Conservation (phyloP, 2,113 vertebrate genomes). For the Anoplopoma fimbria region DNA sequence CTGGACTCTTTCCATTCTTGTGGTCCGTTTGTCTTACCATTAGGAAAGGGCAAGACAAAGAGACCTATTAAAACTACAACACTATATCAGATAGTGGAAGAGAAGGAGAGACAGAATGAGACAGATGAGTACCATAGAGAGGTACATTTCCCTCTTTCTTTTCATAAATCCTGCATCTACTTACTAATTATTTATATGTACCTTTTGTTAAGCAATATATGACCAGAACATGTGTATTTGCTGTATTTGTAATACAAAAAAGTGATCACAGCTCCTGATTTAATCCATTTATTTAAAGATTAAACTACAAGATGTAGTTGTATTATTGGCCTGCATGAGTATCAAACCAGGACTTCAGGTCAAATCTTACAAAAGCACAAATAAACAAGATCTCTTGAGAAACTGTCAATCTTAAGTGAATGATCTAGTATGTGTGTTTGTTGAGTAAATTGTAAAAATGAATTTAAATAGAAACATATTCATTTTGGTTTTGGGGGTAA, state of each 20-base stretch:
- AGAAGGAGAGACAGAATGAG: neutral
- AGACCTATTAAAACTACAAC: conserved; percentile 1
- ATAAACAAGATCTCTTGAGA: neutral
- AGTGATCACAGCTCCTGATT: neutral
- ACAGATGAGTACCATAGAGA: neutral
- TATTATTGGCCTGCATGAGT: neutral
- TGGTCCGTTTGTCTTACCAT: conserved; percentile 19
- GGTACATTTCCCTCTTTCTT: neutral
- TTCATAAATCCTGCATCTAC: neutral
- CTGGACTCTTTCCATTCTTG: conserved; percentile 8
- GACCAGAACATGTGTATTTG: neutral
- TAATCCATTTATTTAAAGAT: neutral
- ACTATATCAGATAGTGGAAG: conserved; percentile 4
- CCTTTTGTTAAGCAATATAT: neutral
- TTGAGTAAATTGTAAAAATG: neutral
- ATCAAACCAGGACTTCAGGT: neutral
- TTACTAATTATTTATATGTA: neutral
- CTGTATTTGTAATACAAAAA: neutral
- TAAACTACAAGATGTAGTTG: neutral
- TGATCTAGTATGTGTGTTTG: neutral
- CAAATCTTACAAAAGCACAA: neutral
- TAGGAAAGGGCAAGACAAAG: neutral
- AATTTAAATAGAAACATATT: neutral
- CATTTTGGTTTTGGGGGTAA: neutral
- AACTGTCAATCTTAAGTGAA: neutral